Base-by-base conservation (phyloP, 2,113 vertebrate genomes). In the Rhipidura dahli region DNA sequence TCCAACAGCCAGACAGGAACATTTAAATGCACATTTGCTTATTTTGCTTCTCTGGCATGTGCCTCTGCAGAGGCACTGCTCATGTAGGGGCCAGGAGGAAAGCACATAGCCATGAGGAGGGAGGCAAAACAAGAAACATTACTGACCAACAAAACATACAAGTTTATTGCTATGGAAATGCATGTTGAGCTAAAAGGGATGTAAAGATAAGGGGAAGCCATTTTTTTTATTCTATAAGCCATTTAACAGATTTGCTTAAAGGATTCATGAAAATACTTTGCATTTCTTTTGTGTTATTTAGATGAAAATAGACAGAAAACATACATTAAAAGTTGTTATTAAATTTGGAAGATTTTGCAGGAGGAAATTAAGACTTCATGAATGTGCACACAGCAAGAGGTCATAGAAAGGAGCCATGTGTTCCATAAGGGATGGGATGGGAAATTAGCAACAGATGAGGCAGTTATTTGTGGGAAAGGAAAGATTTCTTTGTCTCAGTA, bases 401-500 rank as follows among this genome's bases (percentile, higher is more conserved):
- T 82, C 69, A 35, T 3, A 83, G 84, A 80, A 80, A 8, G 26
- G 54, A 85, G 81, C 64, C 53, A 9, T 87, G 77, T 91, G 73
- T 87, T 82, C 63, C n/a, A 21, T 68, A 66, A 87, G 57, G 35
- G 37, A 31, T 31, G n/a, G 64, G 73, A 66, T 57, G 45, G 61
- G 68, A 57, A 92, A 83, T 84, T 66, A 84, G 69, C 75, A 94
- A 84, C 82, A 94, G 87, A 87, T 88, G 87, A 95, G 69, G 57
- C 35, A 59, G 56, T 76, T 76, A 37, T 59, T 93, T 89, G 54
- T 94, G 85, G 75, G 90, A 95, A 93, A 82, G 56, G 71, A 69
- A 83, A 69, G 31, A 60, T 87, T 94, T 95, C 87, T 95, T 95
- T 90, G 85, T 96, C 69, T 95, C 66, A 37, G 44, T 80, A 35